Evolutionary conservation across 2,113 vertebrate species (phyloP), one percentile per base, ranked within the genome.

Genomic region (Epinephelus cyanopodus): DNA sequence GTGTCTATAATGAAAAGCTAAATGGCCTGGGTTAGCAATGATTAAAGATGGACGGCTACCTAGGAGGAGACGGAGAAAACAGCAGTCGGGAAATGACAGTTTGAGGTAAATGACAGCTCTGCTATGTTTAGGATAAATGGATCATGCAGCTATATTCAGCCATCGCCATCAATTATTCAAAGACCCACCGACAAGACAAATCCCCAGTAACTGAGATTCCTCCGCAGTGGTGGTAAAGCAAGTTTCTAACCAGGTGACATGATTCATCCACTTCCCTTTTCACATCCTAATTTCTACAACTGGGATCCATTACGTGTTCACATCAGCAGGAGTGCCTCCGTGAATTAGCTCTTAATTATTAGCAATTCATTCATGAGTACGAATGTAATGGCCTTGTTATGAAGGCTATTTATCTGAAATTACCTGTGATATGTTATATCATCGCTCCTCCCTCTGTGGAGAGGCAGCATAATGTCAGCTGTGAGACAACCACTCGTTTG

Each of bases 61-160:
- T 57, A 57, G 78, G 80, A 88, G 66, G 83, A 87, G 69, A 45
- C 23, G 79, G 74, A 78, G 73, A 80, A 72, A 81, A 80, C 77
- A 75, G 67, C 54, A 1, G 68, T 65, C 1, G 74, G 80, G 82
- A 88, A 87, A 89, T 85, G 87, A 87, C 84, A 85, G 88, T 85
- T 81, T 76, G 90, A 86, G 75, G 74, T 85, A 89, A 91, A 91
- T 91, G 90, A 90, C 90, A 91, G 84, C 82, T 82, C 84, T 82
- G 68, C 87, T 89, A 77, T 88, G 89, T 92, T 91, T 81, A 88
- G 88, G 86, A 90, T 84, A 86, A 93, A 91, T 91, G 90, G 85
- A 91, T 91, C 1, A 47, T 53, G 81, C 66, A 23, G 90, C 89
- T 91, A 89, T 89, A 87, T 92, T 90, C 85, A 81, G 87, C 85